These are phyloP conservation scores for Rhopalosiphum padi DNA, from an alignment of 1,140 invertebrate genomes.

Conservation along the genomic window DNA sequence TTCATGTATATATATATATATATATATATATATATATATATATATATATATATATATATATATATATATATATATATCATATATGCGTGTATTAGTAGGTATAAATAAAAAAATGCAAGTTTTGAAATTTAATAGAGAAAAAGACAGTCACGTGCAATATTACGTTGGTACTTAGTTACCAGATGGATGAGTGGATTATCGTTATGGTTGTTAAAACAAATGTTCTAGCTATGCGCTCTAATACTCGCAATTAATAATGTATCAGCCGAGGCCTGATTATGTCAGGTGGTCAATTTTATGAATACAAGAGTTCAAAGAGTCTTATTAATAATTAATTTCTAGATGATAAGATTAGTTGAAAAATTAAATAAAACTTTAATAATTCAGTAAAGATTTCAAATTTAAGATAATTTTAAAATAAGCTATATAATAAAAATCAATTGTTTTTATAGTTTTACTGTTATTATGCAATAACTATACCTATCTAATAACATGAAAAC, in stretches of 20 bases:
- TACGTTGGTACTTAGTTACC: slow-evolving; percentile 6
- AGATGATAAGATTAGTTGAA: not conserved
- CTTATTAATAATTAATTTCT: not conserved
- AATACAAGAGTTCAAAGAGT: not conserved
- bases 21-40: not conserved
- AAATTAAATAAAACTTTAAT: not conserved
- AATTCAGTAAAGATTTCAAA: not conserved
- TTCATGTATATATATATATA: not conserved
- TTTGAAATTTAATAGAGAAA: slow-evolving; percentile 11
- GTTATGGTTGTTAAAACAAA: slow-evolving; percentile 42
- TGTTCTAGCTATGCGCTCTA: slow-evolving; percentile 19
- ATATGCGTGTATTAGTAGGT: not conserved
- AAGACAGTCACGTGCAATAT: not conserved
- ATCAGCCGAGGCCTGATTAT: slow-evolving; percentile 40
- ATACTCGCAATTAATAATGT: not conserved
- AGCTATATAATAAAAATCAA: not conserved
- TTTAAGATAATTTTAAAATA: not conserved
- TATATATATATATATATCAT: not conserved
- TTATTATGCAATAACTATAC: not conserved
- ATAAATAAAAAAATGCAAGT: not conserved
- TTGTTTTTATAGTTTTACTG: not conserved
- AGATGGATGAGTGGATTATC: not conserved
- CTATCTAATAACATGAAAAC: not conserved
- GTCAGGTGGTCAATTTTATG: slow-evolving; percentile 12
- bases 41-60: too few relatives aligned